Evolutionary conservation across 1,140 invertebrate species (phyloP), one percentile per base, ranked within the genome.

Genomic region (Trichoplusia ni): DNA sequence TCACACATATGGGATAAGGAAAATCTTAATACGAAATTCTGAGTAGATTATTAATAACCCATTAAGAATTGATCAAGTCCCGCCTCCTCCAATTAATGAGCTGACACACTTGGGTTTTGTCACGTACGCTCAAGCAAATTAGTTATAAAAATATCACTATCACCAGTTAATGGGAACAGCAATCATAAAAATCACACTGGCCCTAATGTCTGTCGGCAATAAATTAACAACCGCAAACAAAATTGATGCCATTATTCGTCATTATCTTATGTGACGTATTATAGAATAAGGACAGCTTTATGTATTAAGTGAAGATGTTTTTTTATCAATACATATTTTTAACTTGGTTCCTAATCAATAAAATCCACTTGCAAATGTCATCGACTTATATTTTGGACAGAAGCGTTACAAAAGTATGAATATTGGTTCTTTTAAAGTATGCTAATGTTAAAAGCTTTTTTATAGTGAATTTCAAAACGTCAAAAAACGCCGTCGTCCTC

Each of bases 91-190:
- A 42, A 61, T 60, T 77, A 77, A 75, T 72, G 44, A 51, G 40
- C 27, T 83, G 82, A 80, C 85, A 83, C 73, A 88, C 64, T 83
- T 82, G 66, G 14, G 38, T 77, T 64, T 58, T 60, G 84, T 84
- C 84, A 86, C 81, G 81, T 84, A 88, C 73, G 72, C 79, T 72
- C 61, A 23, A 51, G 53, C 63, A 70, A 75, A 80, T 74, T 64
- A 54, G 25, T 44, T 68, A 68, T 68, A 33, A 67, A 65, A 69
- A 71, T 69, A 75, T 67, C 70, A 64, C 69, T 71, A 73, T 71
- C 69, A 63, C 35, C 11, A 6, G 37, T 64, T 86, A 84, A 84
- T 86, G 72, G 59, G 68, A 75, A 63, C 69, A 65, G 44, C 62
- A 69, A 84, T 86, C 56, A 81, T 65, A 76, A 77, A 69, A 75